phyloP scores from a whole-genome alignment of 1,140 invertebrate genomes.

The Steinernema khuongi region DNA sequence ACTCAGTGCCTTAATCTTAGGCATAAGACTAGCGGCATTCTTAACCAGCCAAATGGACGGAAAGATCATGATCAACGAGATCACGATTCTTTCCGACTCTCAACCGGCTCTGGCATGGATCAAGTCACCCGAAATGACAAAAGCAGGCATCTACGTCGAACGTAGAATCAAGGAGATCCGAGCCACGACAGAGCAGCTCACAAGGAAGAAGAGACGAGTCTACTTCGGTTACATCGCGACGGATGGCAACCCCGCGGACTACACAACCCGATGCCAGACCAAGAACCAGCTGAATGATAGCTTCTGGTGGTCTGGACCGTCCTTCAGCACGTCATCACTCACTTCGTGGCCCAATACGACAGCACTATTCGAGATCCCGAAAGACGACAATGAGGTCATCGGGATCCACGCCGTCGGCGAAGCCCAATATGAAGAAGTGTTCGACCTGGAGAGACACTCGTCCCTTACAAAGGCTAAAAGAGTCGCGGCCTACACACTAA shows the following conservation, averaged over 20 bases:
- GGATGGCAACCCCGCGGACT: constrained; percentile 20
- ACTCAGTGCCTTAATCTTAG: constrained; percentile 14
- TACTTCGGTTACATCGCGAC: constrained; percentile 19
- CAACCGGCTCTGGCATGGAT: constrained; percentile 13
- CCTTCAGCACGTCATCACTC: not conserved
- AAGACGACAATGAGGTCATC: not conserved
- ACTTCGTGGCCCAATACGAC: not conserved
- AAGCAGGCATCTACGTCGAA: constrained; percentile 10
- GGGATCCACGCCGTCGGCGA: not conserved
- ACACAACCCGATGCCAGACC: no score
- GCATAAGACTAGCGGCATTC: not conserved
- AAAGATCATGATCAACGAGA: not conserved
- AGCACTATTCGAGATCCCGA: not conserved
- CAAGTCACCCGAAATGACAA: not conserved
- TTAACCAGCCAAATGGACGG: not conserved
- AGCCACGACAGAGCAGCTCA: not conserved
- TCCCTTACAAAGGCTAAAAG: not conserved
- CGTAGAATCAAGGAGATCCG: not conserved
- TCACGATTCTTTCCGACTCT: not conserved
- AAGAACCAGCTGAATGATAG: not conserved
- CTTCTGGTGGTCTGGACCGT: constrained; percentile 15
- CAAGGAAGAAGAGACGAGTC: not conserved
- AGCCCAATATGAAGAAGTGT: not conserved
- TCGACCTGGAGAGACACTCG: not conserved
- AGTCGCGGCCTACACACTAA: not conserved